These are phyloP conservation scores for Drosophila maculinotata DNA, from an alignment of 2,888 invertebrate species.

Conservation along the genomic window DNA sequence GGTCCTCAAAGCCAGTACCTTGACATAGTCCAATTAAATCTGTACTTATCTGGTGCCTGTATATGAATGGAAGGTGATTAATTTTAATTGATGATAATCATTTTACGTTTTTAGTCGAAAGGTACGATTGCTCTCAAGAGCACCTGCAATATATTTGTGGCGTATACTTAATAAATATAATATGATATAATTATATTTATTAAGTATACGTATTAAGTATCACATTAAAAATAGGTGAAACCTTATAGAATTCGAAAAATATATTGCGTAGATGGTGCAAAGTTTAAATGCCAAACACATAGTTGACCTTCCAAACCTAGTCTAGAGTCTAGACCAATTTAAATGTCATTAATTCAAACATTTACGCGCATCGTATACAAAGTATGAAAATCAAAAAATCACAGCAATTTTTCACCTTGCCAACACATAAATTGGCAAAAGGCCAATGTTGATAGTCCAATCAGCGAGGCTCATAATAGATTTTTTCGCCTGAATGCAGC, in stretches of 20 bases:
- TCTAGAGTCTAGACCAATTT: conserved; percentile 8
- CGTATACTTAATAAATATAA: background rate
- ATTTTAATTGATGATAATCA: conserved; percentile 11
- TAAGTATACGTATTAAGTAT: no score
- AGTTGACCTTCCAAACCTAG: no score
- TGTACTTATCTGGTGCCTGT: background rate
- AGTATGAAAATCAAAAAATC: conserved; percentile 12
- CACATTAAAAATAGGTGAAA: no score
- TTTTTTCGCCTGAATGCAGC: conserved; percentile 31
- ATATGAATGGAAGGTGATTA: conserved; percentile 7
- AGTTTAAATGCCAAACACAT: no score
- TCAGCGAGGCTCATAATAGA: conserved; percentile 46
- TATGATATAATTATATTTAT: no score
- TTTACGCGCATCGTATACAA: conserved; percentile 9
- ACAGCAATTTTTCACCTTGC: conserved; percentile 49
- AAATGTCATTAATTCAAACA: conserved; percentile 26
- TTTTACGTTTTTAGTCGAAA: background rate
- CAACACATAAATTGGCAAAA: conserved; percentile 48
- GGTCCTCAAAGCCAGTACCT: conserved; percentile 9
- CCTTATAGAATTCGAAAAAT: no score
- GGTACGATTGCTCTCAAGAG: background rate
- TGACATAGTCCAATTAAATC: conserved; percentile 21
- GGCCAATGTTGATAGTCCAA: conserved; percentile 49
- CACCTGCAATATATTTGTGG: background rate
- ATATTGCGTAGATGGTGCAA: no score